Evolutionary conservation across 2,113 vertebrate genomes (phyloP).

Genomic region (Actenoides lindsayi): DNA sequence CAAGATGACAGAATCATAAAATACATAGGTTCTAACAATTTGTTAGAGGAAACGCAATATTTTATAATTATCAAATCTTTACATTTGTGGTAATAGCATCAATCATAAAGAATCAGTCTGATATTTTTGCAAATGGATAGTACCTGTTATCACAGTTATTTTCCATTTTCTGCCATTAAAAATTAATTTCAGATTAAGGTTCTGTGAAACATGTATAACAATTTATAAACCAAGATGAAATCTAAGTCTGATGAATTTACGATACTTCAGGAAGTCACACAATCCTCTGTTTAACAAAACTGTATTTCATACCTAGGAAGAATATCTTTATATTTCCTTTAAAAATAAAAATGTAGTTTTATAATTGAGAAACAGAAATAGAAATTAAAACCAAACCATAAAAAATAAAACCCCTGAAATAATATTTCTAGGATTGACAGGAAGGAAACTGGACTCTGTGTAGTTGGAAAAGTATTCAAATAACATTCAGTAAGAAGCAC

Average conservation of each 20-base stretch:
- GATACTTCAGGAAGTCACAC: background rate
- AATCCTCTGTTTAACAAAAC: background rate
- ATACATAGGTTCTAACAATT: background rate
- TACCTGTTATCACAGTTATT: background rate
- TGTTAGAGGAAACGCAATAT: background rate
- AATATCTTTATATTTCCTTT: background rate
- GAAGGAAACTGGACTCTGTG: background rate
- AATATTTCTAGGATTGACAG: background rate
- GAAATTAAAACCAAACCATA: background rate
- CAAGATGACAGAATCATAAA: background rate
- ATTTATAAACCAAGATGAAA: background rate
- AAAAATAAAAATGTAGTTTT: background rate
- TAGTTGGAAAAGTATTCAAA: background rate
- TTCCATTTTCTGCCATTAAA: background rate
- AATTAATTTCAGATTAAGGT: background rate
- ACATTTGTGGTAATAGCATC: background rate
- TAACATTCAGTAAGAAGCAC: background rate
- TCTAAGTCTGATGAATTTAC: background rate
- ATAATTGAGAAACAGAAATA: background rate
- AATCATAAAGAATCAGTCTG: background rate
- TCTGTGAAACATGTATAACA: background rate
- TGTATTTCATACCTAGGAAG: background rate
- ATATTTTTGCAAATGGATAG: background rate
- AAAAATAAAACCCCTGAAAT: fast-evolving
- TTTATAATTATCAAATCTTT: background rate